These are phyloP conservation scores for Microplitis manilae DNA, from an alignment of 2,888 invertebrate genomes.

Conservation along the genomic window DNA sequence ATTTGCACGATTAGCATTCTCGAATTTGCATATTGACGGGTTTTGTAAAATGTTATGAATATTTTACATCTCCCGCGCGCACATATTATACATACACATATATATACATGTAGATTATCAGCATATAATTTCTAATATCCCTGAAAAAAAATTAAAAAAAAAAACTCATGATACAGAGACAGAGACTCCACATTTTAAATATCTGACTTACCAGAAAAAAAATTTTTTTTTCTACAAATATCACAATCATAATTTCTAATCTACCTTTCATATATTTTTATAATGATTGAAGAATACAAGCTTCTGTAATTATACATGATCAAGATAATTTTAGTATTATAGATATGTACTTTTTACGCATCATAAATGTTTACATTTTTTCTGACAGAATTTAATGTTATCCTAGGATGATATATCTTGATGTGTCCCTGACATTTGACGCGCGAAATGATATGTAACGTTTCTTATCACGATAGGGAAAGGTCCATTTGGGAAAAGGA, in stretches of 20 bases:
- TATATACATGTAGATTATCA: constrained; percentile 12
- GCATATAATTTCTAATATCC: constrained; percentile 2
- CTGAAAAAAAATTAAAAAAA: constrained; percentile 16
- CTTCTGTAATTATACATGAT: not conserved
- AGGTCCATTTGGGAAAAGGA: constrained; percentile 2
- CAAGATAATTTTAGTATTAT: constrained; percentile 14
- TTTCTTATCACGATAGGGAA: constrained; percentile 28
- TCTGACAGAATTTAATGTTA: constrained; percentile 36
- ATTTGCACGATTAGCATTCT: constrained; percentile 67
- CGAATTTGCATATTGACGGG: constrained; percentile 71
- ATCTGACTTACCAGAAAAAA: constrained; percentile 9
- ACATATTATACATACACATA: constrained; percentile 16
- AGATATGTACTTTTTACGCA: not conserved
- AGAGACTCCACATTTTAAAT: not conserved
- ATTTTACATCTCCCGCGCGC: constrained; percentile 61
- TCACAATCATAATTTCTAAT: constrained; percentile 6
- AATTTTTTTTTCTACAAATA: not conserved
- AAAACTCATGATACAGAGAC: not conserved
- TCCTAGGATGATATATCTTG: constrained; percentile 36
- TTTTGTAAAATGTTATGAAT: constrained; percentile 72
- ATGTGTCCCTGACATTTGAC: not conserved
- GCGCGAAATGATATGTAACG: not conserved
- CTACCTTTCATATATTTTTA: constrained; percentile 1
- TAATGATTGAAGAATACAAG: not conserved
- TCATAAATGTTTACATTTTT: constrained; percentile 13